phyloP scores from a whole-genome alignment of 2,888 invertebrate species.

The Acheta domesticus region DNA sequence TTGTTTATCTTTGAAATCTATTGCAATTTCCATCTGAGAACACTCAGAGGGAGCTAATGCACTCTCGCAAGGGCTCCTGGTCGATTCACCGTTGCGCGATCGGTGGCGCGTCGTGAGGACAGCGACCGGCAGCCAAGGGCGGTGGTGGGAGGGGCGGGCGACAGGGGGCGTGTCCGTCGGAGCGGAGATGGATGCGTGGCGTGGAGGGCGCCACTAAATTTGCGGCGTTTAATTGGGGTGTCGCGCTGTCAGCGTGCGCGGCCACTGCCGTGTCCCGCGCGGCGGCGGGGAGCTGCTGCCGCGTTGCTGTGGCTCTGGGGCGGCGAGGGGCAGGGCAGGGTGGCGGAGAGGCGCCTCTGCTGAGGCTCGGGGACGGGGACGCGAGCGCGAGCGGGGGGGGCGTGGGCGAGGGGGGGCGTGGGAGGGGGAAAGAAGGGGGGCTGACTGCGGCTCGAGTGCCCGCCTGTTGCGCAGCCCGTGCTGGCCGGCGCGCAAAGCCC shows the following conservation, averaged over 20 bases:
- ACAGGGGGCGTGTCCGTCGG: not conserved
- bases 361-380: not conserved
- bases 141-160: not conserved
- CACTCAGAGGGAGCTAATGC: no score
- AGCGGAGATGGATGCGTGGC: not conserved
- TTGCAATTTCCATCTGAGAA: no score
- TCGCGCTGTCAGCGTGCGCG: not conserved
- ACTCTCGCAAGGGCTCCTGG: no score
- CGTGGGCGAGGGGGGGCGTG: not conserved
- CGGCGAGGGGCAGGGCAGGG: not conserved
- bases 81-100: no score
- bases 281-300: not conserved
- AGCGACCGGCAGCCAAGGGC: no score
- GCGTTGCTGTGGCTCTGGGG: not conserved
- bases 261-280: not conserved
- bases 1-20: no score
- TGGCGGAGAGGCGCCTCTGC: not conserved
- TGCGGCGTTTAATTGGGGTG: not conserved
- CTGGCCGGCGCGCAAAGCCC: not conserved
- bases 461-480: not conserved
- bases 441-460: not conserved
- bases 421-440: not conserved
- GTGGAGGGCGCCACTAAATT: not conserved
- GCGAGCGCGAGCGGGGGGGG: not conserved
- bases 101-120: no score